Evolutionary conservation across 2,888 invertebrate species (phyloP), one percentile per base, ranked within the genome.

Genomic region (Drosophila anomelani): DNA sequence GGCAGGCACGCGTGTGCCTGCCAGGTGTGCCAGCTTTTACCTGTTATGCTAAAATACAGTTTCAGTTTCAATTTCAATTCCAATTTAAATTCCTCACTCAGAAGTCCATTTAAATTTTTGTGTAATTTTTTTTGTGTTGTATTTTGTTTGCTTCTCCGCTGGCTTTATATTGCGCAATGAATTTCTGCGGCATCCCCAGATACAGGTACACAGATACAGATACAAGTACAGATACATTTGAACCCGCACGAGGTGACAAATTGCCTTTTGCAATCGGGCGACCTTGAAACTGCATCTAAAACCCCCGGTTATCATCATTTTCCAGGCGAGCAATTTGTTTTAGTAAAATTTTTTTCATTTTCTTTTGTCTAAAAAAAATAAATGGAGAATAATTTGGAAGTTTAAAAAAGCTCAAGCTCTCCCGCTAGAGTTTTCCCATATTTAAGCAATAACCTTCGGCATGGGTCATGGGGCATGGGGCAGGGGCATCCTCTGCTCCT

Each of bases 271-370:
- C 75, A 78, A 75, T 73, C 66, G 44, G 62, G 29, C 78, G 85
- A 81, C 82, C 87, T 83, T 83, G 87, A 58, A 39, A 41, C 57
- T 60, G 66, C 79, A 59, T 51, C 41, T 47, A 46, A 51, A 53
- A 34, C 15, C 39, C 56, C 46, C 39, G 29, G 29, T 17, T 41
- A 38, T 26, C 32, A 57, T 68, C 47, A 68, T 68, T 83, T 83
- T 79, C 85, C 85, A 78, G 54, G 56, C 47, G 32, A 43, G 75
- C 75, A 85, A 82, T 77, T 85, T 77, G 78, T 77, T 70, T 77
- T 71, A 80, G 72, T 85, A 76, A 80, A 67, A 47, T 67, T 85
- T 80, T 70, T 85, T 3, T 29, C 82, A 83, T 87, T 87, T 82
- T 59, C 51, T 23, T 23, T 53, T 53, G 51, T 53, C 51, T 36